These are phyloP conservation scores for Stictocephala bisonia DNA, from an alignment of 2,888 invertebrate genomes.

Conservation along the genomic window DNA sequence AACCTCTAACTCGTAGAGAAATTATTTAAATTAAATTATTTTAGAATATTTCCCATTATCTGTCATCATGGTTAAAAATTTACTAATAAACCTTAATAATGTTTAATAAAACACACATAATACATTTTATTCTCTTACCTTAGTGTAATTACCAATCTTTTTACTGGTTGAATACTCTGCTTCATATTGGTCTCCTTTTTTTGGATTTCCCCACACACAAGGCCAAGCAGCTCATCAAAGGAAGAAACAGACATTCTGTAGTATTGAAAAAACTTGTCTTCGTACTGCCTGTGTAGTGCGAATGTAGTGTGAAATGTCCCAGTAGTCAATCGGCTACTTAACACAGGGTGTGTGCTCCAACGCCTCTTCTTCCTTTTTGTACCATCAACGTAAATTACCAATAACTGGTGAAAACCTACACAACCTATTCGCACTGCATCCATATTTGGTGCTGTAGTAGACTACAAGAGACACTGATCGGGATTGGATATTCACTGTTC, in stretches of 20 bases:
- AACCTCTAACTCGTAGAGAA: background rate
- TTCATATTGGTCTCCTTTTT: background rate
- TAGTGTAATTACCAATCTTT: conserved; percentile 24
- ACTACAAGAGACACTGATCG: background rate
- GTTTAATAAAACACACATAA: background rate
- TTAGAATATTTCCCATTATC: background rate
- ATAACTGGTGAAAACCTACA: background rate
- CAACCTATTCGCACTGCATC: background rate
- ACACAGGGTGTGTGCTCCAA: background rate
- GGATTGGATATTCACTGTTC: background rate
- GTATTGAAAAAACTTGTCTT: too few relatives aligned
- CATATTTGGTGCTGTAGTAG: background rate
- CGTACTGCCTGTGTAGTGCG: too few relatives aligned
- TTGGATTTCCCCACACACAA: conserved; percentile 8
- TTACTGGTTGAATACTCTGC: background rate
- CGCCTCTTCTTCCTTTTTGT: too few relatives aligned
- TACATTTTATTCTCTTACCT: conserved; percentile 1
- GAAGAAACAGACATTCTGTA: conserved; percentile 23
- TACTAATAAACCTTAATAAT: background rate
- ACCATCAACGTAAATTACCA: too few relatives aligned
- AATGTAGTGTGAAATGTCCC: too few relatives aligned
- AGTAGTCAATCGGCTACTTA: background rate
- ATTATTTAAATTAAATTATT: background rate
- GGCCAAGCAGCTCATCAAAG: conserved; percentile 5
- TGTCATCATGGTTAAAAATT: background rate